phyloP scores from a whole-genome alignment of 2,888 invertebrate species.

The Panorpa germanica region DNA sequence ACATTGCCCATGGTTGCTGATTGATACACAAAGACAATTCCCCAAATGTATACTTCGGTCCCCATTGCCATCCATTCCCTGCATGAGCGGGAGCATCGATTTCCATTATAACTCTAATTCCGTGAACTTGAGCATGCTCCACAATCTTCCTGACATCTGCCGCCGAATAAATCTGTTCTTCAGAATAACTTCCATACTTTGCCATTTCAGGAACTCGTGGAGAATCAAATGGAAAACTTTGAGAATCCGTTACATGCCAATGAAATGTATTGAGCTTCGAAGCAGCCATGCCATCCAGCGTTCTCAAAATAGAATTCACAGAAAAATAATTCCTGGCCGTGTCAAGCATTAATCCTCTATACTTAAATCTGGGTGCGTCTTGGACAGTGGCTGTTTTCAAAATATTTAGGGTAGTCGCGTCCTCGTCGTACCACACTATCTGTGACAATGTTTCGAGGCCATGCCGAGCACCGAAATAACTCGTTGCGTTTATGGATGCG shows the following conservation, averaged over 20 bases:
- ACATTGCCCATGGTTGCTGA: slow-evolving; percentile 59
- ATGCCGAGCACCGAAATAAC: slow-evolving; percentile 61
- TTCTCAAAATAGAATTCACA: slow-evolving; percentile 45
- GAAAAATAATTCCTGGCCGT: slow-evolving; percentile 82
- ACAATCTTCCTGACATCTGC: slow-evolving; percentile 54
- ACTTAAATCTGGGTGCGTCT: slow-evolving; percentile 58
- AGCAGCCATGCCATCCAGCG: slow-evolving; percentile 75
- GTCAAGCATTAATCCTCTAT: slow-evolving; percentile 78
- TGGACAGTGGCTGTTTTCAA: slow-evolving; percentile 44
- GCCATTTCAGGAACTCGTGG: slow-evolving; percentile 58
- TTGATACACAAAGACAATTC: slow-evolving; percentile 66
- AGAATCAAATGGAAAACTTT: slow-evolving; percentile 77
- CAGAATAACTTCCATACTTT: slow-evolving; percentile 70
- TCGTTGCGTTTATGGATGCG: slow-evolving; percentile 41
- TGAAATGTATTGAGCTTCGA: slow-evolving; percentile 85
- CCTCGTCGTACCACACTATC: slow-evolving; percentile 61
- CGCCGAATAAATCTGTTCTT: slow-evolving; percentile 52
- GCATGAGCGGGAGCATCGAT: slow-evolving; percentile 84
- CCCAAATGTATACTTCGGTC: slow-evolving; percentile 52
- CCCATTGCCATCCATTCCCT: slow-evolving; percentile 76
- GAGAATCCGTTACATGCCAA: slow-evolving; percentile 83
- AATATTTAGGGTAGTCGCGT: slow-evolving; percentile 36
- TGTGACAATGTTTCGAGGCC: slow-evolving; percentile 64
- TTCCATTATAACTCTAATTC: slow-evolving; percentile 73
- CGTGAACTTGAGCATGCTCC: slow-evolving; percentile 58